Evolutionary conservation across 2,797 vertebrate genomes (phyloP).

Genomic region (Coccyzus lansbergi): DNA sequence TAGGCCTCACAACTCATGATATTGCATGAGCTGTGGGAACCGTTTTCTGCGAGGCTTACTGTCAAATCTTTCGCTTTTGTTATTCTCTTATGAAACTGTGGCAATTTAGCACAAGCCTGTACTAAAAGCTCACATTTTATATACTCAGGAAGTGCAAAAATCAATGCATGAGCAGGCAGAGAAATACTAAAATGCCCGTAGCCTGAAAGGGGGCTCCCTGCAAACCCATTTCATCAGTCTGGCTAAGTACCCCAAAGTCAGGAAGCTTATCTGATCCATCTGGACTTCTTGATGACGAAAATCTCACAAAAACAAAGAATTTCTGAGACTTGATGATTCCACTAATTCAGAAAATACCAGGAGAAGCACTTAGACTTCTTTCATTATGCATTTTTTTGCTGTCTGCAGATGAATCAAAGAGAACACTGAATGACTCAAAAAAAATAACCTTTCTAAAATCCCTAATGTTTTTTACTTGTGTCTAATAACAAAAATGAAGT

Average conservation of each 20-base stretch:
- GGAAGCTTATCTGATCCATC: constrained; percentile 22
- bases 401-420: neutral
- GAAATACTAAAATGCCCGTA: constrained; percentile 34
- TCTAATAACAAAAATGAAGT: constrained; percentile 17
- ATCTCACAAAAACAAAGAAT: constrained; percentile 17
- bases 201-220: constrained; percentile 3
- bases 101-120: constrained; percentile 50
- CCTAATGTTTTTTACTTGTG: neutral
- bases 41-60: constrained; percentile 59
- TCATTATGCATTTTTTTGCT: neutral
- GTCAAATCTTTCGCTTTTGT: constrained; percentile 66
- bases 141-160: constrained; percentile 61
- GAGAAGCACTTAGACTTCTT: neutral
- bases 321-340: constrained; percentile 10
- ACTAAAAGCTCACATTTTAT: constrained; percentile 67
- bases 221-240: constrained; percentile 47
- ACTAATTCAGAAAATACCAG: neutral
- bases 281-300: constrained; percentile 16
- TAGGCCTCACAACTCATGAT: constrained; percentile 42
- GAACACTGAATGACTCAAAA: neutral
- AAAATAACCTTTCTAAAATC: neutral
- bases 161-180: constrained; percentile 51
- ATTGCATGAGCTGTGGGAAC: constrained; percentile 57
- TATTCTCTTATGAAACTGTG: constrained; percentile 48
- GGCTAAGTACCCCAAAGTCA: constrained; percentile 28